Base-by-base conservation (phyloP, 2,113 vertebrate species). In the Miniopterus natalensis region DNA sequence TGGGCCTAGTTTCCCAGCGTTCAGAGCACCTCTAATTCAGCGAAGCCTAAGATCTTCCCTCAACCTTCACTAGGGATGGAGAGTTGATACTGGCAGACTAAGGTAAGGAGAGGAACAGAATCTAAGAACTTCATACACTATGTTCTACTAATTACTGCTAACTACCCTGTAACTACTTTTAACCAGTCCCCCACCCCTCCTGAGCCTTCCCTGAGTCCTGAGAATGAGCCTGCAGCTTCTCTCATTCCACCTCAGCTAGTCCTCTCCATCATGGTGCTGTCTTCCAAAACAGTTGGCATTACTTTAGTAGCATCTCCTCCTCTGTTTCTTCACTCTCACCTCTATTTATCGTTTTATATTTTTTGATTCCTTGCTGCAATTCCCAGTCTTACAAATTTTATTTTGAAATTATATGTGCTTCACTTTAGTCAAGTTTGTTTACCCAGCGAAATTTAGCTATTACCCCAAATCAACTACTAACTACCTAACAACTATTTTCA, bases 91-190 rank as follows among this genome's bases (percentile, higher is more conserved):
- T 10, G 8, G 29, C 4, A 55, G 6, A 7, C 18, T n/a, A 53
- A 92, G 18, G 17, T 3, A 25, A 29, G 14, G 21, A 65, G 6
- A 21, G 20, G 40, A 68, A n/a, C 27, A 8, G 6, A 36, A 42
- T 14, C 31, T 36, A 42, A 45, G 3, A 55, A 15, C 1, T 5
- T 0, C 9, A 3, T 1, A 7, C 1, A 31, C 6, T 15, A 8
- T 1, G 3, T 63, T 42, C 42, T 36, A 27, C 42, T 14, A 2
- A 86, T 15, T 6, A 25, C 47, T 29, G 18, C 40, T 71, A n/a
- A 4, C 18, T 40, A 11, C 47, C 18, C 63, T 36, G 27, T 20
- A 90, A n/a, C 4, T 8, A 11, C 25, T 7, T 42, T 11, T n/a
- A 68, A 53, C 23, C 18, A 25, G 57, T 8, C 20, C 3, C 10